Percentiles rank a stretch among this genome's conserved stretches.
Evolutionary conservation across 2,797 vertebrate species (phyloP).

Genomic region (Parauchenoglanis punctatus): DNA sequence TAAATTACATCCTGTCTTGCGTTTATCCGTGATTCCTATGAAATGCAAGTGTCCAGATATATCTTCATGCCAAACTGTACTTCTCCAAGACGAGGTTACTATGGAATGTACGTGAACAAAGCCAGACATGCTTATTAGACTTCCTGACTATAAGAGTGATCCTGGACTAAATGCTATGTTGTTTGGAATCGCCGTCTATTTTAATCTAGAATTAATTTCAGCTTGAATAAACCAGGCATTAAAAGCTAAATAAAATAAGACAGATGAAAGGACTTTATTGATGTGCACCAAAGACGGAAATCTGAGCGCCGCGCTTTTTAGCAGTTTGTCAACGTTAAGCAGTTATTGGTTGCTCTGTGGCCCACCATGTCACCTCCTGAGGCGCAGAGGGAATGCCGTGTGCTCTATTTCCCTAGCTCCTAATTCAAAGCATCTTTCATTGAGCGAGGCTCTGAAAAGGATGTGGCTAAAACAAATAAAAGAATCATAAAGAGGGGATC

Average conservation of each 20-base stretch:
- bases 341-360: constrained; percentile 42
- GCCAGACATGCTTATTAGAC: not conserved
- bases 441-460: constrained; percentile 79
- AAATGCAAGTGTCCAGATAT: constrained; percentile 13
- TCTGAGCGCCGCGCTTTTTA: constrained; percentile 15
- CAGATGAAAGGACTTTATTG: constrained; percentile 30
- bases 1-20: not conserved
- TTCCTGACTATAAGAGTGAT: not conserved
- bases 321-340: constrained; percentile 43
- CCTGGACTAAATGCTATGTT: not conserved
- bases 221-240: not conserved
- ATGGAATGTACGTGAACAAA: constrained; percentile 13
- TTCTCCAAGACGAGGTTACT: not conserved
- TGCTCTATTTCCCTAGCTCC: constrained; percentile 49
- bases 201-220: constrained; percentile 26
- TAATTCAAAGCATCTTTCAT: constrained; percentile 91
- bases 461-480: constrained; percentile 90
- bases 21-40: not conserved
- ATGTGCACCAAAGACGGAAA: constrained; percentile 18
- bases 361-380: constrained; percentile 55
- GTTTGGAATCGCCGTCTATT: constrained; percentile 6
- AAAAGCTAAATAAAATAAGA: constrained; percentile 17
- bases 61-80: not conserved
- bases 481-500: constrained; percentile 86
- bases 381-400: constrained; percentile 52